phyloP scores from a whole-genome alignment of 2,888 invertebrate genomes.

The Metopia argyrocephala region DNA sequence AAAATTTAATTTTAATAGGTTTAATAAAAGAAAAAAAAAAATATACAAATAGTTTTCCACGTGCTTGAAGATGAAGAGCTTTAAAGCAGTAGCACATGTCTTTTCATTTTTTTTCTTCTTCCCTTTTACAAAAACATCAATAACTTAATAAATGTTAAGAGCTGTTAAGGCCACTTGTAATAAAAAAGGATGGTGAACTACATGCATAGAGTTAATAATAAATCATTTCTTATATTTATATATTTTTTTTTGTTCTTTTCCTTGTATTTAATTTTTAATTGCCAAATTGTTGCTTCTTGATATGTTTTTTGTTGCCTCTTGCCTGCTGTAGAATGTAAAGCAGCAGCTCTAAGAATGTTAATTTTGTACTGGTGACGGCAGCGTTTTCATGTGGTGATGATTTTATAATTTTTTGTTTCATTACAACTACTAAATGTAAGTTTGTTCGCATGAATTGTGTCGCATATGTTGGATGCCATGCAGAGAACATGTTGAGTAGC shows the following conservation, averaged over 20 bases:
- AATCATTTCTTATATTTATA: neutral
- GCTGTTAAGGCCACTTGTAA: neutral
- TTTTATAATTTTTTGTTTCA: constrained; percentile 13
- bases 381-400: neutral
- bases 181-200: neutral
- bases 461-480: constrained; percentile 85
- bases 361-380: neutral
- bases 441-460: constrained; percentile 91
- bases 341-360: too few relatives aligned
- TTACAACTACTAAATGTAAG: constrained; percentile 84
- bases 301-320: constrained; percentile 2
- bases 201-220: neutral
- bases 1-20: constrained; percentile 40
- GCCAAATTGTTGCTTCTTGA: constrained; percentile 12
- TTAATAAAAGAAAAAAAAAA: constrained; percentile 32
- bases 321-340: neutral
- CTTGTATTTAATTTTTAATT: neutral
- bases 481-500: constrained; percentile 90
- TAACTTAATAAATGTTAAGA: neutral
- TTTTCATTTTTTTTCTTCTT: neutral
- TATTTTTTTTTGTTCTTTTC: neutral
- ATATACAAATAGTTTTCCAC: constrained; percentile 34
- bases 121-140: neutral
- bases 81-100: neutral
- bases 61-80: neutral